Conservation (phyloP, 2,113 vertebrate species). For the Dipodomys spectabilis region DNA sequence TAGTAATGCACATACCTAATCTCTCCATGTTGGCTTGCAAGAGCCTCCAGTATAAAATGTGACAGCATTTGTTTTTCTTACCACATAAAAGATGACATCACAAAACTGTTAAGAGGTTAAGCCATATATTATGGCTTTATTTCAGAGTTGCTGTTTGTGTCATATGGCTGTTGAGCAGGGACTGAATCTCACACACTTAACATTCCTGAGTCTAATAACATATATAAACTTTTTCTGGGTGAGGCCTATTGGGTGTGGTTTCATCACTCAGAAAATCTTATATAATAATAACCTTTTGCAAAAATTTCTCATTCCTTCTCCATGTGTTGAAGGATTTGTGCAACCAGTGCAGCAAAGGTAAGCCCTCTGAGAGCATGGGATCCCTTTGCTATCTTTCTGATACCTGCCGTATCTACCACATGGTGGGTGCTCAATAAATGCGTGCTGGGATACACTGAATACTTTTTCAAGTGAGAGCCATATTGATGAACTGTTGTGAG, state of each 20-base stretch:
- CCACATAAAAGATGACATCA: conserved; percentile 81
- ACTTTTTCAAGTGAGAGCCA: neutral
- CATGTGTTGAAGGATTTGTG: conserved; percentile 77
- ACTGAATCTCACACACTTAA: conserved; percentile 86
- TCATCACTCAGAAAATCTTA: conserved; percentile 82
- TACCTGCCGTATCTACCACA: neutral
- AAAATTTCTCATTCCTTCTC: conserved; percentile 78
- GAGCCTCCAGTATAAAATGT: conserved; percentile 76
- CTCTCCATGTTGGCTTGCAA: conserved; percentile 73
- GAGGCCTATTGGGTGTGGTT: conserved; percentile 86
- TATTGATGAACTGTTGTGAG: neutral
- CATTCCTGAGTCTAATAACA: conserved; percentile 86
- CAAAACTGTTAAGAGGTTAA: conserved; percentile 81
- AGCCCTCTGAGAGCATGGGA: neutral
- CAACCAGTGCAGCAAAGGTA: conserved; percentile 72
- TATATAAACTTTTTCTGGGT: conserved; percentile 84
- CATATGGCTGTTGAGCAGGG: conserved; percentile 83
- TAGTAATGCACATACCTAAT: conserved; percentile 76
- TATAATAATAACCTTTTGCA: conserved; percentile 84
- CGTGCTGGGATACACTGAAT: neutral
- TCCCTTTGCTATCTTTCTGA: neutral
- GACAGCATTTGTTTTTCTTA: conserved; percentile 83
- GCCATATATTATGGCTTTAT: conserved; percentile 75
- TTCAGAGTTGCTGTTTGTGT: conserved; percentile 81
- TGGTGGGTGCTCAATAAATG: neutral